phyloP scores from a whole-genome alignment of 1,140 invertebrate species.

The Belonocnema kinseyi region DNA sequence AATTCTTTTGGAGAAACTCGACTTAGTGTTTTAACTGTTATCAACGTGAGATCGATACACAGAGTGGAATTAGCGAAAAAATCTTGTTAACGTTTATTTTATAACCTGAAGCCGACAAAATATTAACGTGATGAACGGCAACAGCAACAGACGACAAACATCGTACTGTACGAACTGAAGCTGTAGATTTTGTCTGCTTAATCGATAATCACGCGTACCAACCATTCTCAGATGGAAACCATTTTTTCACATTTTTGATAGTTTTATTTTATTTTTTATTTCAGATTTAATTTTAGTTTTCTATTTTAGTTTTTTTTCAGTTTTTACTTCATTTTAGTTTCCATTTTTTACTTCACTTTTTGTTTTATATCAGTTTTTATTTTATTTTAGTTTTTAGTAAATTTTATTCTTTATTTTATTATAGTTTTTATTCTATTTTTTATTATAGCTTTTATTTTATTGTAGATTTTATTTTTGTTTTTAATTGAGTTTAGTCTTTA shows the following conservation, averaged over 20 bases:
- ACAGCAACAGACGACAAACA: conserved; percentile 48
- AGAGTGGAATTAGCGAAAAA: conserved; percentile 7
- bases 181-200: background rate
- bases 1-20: background rate
- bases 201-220: conserved; percentile 9
- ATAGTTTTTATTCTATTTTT: too few relatives aligned
- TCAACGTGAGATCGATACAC: background rate
- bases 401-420: too few relatives aligned
- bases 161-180: conserved; percentile 37
- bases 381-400: too few relatives aligned
- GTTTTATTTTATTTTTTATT: background rate
- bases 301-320: too few relatives aligned
- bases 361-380: too few relatives aligned
- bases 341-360: too few relatives aligned
- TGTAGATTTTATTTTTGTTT: too few relatives aligned
- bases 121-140: background rate
- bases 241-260: background rate
- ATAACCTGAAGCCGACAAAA: conserved; percentile 24
- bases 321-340: too few relatives aligned
- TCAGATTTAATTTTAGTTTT: too few relatives aligned
- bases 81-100: conserved; percentile 3
- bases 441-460: too few relatives aligned
- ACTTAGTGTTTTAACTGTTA: background rate
- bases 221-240: background rate
- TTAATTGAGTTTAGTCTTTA: too few relatives aligned